These are phyloP conservation scores for Corynorhinus townsendii DNA, from an alignment of 2,113 vertebrate species.

Conservation along the genomic window DNA sequence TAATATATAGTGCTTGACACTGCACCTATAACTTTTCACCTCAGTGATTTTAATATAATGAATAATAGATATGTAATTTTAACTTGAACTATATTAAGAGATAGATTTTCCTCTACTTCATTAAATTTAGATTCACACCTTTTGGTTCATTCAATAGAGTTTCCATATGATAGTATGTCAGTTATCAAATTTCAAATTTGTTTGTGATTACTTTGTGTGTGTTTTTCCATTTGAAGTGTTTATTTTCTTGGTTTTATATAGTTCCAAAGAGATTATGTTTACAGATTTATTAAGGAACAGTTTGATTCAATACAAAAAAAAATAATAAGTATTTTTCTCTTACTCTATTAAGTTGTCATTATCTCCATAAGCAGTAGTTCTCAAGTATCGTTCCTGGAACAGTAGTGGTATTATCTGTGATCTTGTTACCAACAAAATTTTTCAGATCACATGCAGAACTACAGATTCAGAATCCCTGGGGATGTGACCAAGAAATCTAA, in stretches of 20 bases:
- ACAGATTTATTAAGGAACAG: not conserved
- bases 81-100: not conserved
- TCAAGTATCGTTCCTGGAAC: not conserved
- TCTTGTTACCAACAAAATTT: not conserved
- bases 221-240: not conserved
- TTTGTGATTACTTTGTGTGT: not conserved
- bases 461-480: not conserved
- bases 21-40: slow-evolving; percentile 45
- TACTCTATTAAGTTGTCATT: not conserved
- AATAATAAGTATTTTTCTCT: not conserved
- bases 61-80: not conserved
- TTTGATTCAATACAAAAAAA: not conserved
- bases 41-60: slow-evolving; percentile 23
- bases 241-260: not conserved
- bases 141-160: not conserved
- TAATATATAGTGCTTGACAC: not conserved
- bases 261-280: not conserved
- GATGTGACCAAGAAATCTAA: not conserved
- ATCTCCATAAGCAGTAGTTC: not conserved
- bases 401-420: not conserved
- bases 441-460: not conserved
- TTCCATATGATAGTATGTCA: not conserved
- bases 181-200: not conserved
- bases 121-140: slow-evolving; percentile 37
- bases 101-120: not conserved